phyloP scores from a whole-genome alignment of 2,888 invertebrate species.

The Halictus quadricinctus region DNA sequence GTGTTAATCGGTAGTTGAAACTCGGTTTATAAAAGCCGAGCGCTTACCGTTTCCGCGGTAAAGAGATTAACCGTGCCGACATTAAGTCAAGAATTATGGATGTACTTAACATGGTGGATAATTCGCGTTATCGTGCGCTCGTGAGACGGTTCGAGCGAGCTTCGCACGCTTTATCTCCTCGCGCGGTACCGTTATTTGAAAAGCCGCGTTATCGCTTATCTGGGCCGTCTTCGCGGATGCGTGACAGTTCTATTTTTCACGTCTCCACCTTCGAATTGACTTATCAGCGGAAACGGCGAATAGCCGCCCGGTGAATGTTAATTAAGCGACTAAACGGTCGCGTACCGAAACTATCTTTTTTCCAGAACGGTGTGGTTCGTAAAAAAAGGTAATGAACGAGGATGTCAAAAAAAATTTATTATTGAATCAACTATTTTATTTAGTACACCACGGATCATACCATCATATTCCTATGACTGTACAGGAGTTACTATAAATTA shows the following conservation, averaged over 20 bases:
- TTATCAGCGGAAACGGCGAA: slow-evolving; percentile 54
- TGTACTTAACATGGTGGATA: background rate
- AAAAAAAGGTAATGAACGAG: background rate
- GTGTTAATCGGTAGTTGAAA: background rate
- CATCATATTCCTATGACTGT: background rate
- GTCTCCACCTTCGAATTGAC: slow-evolving; percentile 50
- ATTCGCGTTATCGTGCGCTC: slow-evolving; percentile 14
- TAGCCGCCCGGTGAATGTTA: slow-evolving; percentile 19
- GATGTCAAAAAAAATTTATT: background rate
- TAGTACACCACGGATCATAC: background rate
- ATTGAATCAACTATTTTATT: background rate
- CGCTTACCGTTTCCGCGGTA: background rate
- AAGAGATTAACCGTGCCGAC: background rate
- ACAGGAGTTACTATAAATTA: too few species aligned
- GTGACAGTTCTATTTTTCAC: slow-evolving; percentile 42
- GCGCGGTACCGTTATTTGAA: slow-evolving; percentile 58
- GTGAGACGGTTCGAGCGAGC: slow-evolving; percentile 16
- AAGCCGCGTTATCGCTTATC: slow-evolving; percentile 63
- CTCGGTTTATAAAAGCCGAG: background rate
- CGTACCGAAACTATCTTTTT: background rate
- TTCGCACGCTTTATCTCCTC: slow-evolving; percentile 48
- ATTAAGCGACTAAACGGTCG: background rate
- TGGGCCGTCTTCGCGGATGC: slow-evolving; percentile 47
- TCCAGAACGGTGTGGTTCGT: background rate
- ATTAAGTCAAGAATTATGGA: background rate